A percentile compares a stretch with the other conserved stretches of the same genome.
These are phyloP conservation scores for Trichopria drosophilae DNA, from an alignment of 2,888 invertebrate genomes.

Conservation along the genomic window DNA sequence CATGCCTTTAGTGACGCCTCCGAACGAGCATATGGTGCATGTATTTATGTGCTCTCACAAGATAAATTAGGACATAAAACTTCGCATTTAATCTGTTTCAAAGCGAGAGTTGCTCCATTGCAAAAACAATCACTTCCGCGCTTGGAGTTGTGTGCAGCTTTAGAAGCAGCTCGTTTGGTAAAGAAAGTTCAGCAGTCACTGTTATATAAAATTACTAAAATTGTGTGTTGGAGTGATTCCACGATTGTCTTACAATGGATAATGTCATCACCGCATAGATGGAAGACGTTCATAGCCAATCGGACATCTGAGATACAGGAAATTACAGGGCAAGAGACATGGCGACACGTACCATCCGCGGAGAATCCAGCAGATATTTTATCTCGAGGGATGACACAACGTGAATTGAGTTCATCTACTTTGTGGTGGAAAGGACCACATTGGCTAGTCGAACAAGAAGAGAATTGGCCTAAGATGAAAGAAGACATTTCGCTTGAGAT, in stretches of 20 bases:
- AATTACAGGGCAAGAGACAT: not conserved
- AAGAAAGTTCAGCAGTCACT: too few species aligned
- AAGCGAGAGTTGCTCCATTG: too few species aligned
- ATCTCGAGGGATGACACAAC: not conserved
- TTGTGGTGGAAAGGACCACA: not conserved
- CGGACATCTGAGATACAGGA: not conserved
- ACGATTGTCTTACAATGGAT: not conserved
- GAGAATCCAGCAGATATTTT: slow-evolving; percentile 10
- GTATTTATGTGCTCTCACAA: too few species aligned
- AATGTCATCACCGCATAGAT: not conserved
- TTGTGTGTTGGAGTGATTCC: not conserved
- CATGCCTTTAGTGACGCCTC: slow-evolving; percentile 29
- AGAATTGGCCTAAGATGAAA: too few species aligned
- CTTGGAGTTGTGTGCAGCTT: too few species aligned
- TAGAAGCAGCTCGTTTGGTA: too few species aligned
- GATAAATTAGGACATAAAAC: too few species aligned
- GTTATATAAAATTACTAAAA: not conserved
- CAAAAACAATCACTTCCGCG: too few species aligned
- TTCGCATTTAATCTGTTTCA: too few species aligned
- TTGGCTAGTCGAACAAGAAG: not conserved
- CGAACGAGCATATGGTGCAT: too few species aligned
- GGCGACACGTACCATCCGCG: not conserved
- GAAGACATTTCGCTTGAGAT: too few species aligned
- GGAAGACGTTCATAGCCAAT: not conserved
- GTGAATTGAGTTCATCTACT: not conserved